Conservation (phyloP, 2,113 vertebrate genomes). For the Sander lucioperca region DNA sequence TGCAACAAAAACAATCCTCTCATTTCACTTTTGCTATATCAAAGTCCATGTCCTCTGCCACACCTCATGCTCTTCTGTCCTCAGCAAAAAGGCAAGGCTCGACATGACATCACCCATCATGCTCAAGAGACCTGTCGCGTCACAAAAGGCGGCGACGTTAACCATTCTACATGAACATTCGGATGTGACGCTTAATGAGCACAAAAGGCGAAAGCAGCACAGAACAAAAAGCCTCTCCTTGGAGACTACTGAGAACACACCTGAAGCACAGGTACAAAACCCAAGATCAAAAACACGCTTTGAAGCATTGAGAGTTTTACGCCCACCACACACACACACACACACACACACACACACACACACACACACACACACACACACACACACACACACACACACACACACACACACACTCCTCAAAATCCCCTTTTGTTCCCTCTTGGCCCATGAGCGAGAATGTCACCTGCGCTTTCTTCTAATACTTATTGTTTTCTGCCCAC, state of each 20-base stretch:
- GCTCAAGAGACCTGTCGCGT: slow-evolving; percentile 33
- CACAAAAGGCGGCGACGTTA: slow-evolving; percentile 12
- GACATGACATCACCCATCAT: slow-evolving; percentile 32
- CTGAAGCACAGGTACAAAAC: slow-evolving; percentile 62
- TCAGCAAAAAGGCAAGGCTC: neutral
- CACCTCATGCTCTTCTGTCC: slow-evolving; percentile 28
- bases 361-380: slow-evolving; percentile 17
- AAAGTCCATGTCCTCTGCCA: slow-evolving; percentile 9
- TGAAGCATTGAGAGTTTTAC: slow-evolving; percentile 34
- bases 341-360: slow-evolving; percentile 16
- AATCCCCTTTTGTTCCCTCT: slow-evolving; percentile 66
- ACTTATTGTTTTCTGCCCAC: slow-evolving; percentile 30
- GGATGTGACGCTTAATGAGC: slow-evolving; percentile 7
- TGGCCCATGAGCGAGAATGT: slow-evolving; percentile 46
- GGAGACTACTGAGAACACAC: slow-evolving; percentile 59
- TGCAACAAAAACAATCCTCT: neutral
- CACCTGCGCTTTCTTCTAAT: slow-evolving; percentile 48
- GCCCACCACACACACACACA: slow-evolving; percentile 17
- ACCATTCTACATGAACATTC: slow-evolving; percentile 35
- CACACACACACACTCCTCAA: slow-evolving; percentile 32
- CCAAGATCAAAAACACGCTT: slow-evolving; percentile 32
- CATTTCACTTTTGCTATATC: neutral
- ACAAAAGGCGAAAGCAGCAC: slow-evolving; percentile 1
- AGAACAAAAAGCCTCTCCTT: slow-evolving; percentile 33
- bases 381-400: slow-evolving; percentile 30